Percentiles rank a stretch among this genome's conserved stretches.
Evolutionary conservation across 2,888 invertebrate species (phyloP).

Genomic region (Bellardia pandia): DNA sequence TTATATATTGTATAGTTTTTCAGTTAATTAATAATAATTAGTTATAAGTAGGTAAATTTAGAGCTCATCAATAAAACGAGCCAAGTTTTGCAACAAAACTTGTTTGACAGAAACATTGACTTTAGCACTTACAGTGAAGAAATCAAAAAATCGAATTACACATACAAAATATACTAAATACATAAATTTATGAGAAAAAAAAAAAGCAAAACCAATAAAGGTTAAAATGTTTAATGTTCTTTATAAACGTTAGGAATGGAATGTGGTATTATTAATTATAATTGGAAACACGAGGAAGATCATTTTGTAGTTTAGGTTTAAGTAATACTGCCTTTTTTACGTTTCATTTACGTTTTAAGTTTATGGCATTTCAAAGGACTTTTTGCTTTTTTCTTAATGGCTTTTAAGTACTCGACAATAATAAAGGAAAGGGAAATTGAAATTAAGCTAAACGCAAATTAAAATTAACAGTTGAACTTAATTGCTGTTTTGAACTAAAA

Average conservation of each 20-base stretch:
- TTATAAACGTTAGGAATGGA: slow-evolving; percentile 66
- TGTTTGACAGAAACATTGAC: slow-evolving; percentile 40
- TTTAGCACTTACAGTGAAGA: slow-evolving; percentile 37
- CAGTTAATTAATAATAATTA: slow-evolving; percentile 16
- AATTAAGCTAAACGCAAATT: slow-evolving; percentile 46
- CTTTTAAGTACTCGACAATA: slow-evolving; percentile 59
- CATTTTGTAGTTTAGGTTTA: slow-evolving; percentile 64
- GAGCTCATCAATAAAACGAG: slow-evolving; percentile 72
- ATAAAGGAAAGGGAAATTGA: neutral
- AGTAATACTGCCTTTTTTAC: slow-evolving; percentile 78
- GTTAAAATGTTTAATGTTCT: slow-evolving; percentile 40
- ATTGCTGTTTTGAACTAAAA: slow-evolving; percentile 40
- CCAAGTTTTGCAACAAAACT: slow-evolving; percentile 71
- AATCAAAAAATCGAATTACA: slow-evolving; percentile 27
- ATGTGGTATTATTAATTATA: slow-evolving; percentile 28
- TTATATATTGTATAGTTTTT: slow-evolving; percentile 19
- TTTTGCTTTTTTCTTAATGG: slow-evolving; percentile 32
- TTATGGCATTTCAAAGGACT: slow-evolving; percentile 53
- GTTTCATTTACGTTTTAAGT: slow-evolving; percentile 21
- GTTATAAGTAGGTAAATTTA: slow-evolving; percentile 64
- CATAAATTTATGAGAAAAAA: slow-evolving; percentile 28
- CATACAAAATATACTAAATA: slow-evolving; percentile 34
- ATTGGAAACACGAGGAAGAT: slow-evolving; percentile 37
- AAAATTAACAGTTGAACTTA: slow-evolving; percentile 23
- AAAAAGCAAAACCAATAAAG: slow-evolving; percentile 29